phyloP scores from a whole-genome alignment of 2,888 invertebrate species.

The Tethea ocularis region DNA sequence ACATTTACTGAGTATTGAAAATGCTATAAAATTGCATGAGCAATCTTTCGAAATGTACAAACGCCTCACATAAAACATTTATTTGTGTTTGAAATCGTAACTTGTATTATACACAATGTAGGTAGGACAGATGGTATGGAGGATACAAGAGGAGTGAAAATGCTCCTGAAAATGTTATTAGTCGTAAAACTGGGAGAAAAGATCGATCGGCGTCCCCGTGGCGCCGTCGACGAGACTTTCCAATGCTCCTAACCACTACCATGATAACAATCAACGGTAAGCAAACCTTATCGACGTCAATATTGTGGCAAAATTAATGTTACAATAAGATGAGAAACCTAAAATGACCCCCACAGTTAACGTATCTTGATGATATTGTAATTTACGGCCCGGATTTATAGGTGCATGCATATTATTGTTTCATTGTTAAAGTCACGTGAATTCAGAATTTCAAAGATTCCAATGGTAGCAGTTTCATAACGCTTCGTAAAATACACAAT shows the following conservation, averaged over 20 bases:
- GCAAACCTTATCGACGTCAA: background rate
- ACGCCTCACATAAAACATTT: background rate
- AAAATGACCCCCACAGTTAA: background rate
- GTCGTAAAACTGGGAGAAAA: slow-evolving; percentile 59
- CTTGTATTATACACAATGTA: slow-evolving; percentile 16
- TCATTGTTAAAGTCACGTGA: background rate
- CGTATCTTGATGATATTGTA: background rate
- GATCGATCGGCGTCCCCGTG: slow-evolving; percentile 74
- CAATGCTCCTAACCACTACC: background rate
- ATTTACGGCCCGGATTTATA: background rate
- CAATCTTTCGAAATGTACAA: background rate
- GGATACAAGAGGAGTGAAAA: slow-evolving; percentile 31
- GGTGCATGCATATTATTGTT: background rate
- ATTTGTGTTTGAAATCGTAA: background rate
- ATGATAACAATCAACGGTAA: background rate
- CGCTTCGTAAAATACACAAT: background rate
- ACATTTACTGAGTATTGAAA: background rate
- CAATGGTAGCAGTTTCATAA: background rate
- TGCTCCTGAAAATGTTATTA: slow-evolving; percentile 66
- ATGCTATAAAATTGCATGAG: background rate
- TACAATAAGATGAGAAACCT: background rate
- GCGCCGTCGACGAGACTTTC: slow-evolving; percentile 53
- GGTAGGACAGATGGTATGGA: slow-evolving; percentile 21
- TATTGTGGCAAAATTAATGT: background rate
- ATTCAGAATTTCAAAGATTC: background rate